Conservation (phyloP, 2,888 invertebrate species). For the Ormyrus rosae region DNA sequence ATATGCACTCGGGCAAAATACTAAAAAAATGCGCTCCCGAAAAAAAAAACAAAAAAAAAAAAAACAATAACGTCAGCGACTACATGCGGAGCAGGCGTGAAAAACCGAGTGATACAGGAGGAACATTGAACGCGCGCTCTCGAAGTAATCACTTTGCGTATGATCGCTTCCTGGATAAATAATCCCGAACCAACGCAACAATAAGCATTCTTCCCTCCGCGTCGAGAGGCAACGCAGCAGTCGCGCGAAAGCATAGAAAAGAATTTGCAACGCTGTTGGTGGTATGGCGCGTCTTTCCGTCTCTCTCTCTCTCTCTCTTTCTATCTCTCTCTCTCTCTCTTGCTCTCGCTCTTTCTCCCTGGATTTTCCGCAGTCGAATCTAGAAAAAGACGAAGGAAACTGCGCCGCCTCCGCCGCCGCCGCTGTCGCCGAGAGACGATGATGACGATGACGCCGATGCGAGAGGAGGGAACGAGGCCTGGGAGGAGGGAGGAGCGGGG, state of each 20-base stretch:
- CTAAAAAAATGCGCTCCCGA: not conserved
- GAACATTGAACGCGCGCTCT: too few relatives aligned
- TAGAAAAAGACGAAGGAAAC: too few relatives aligned
- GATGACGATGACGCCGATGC: slow-evolving; percentile 1
- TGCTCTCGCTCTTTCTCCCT: not conserved
- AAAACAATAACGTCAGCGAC: not conserved
- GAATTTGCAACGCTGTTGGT: too few relatives aligned
- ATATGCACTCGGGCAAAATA: not conserved
- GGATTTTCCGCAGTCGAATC: too few relatives aligned
- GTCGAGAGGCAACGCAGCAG: too few relatives aligned
- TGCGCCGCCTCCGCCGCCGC: not conserved
- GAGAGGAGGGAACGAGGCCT: not conserved
- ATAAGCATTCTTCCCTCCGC: too few relatives aligned
- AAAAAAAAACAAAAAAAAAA: slow-evolving; percentile 4
- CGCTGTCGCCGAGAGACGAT: not conserved
- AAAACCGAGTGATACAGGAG: too few relatives aligned
- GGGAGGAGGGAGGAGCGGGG: not conserved
- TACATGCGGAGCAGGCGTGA: too few relatives aligned
- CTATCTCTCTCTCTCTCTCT: not conserved
- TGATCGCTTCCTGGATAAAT: too few relatives aligned
- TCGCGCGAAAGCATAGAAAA: too few relatives aligned
- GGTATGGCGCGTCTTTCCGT: slow-evolving; percentile 8
- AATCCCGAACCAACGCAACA: too few relatives aligned
- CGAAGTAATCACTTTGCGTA: too few relatives aligned
- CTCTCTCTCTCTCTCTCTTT: slow-evolving; percentile 29